Conservation (phyloP, 53 echinoderm and acorn worm species). For the Hippasteria phrygiana region DNA sequence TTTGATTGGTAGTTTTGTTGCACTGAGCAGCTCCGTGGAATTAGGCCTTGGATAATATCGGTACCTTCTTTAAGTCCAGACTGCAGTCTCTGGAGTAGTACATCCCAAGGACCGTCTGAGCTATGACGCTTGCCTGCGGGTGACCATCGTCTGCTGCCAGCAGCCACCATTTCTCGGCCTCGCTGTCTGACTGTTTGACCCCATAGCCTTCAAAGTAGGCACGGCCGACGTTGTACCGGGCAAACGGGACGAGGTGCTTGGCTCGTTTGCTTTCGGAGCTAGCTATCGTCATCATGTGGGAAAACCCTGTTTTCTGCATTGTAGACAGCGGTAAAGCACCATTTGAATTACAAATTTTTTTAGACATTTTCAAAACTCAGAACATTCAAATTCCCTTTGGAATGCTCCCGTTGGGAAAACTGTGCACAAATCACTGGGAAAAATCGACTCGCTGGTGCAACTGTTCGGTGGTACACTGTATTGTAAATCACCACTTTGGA, state of each 20-base stretch:
- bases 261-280: slow-evolving; percentile 70
- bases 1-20: too few relatives aligned
- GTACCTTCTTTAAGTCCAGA: slow-evolving; percentile 86
- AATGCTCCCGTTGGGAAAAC: too few relatives aligned
- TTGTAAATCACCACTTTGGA: too few relatives aligned
- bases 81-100: slow-evolving; percentile 90
- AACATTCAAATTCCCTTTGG: too few relatives aligned
- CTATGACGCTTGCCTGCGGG: slow-evolving; percentile 92
- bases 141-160: slow-evolving; percentile 96
- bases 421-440: too few relatives aligned
- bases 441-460: too few relatives aligned
- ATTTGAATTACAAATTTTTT: too few relatives aligned
- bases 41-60: too few relatives aligned
- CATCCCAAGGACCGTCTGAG: slow-evolving; percentile 97
- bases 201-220: slow-evolving; percentile 98
- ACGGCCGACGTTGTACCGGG: slow-evolving; percentile 92
- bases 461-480: too few relatives aligned
- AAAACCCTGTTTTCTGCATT: slow-evolving; percentile 84
- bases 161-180: slow-evolving; percentile 97
- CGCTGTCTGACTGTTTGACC: slow-evolving; percentile 86
- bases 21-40: too few relatives aligned
- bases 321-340: too few relatives aligned
- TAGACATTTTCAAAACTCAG: too few relatives aligned
- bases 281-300: slow-evolving; percentile 85
- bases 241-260: slow-evolving; percentile 85